Evolutionary conservation across 2,113 vertebrate genomes (phyloP).

Genomic region (Scytalopus superciliaris): DNA sequence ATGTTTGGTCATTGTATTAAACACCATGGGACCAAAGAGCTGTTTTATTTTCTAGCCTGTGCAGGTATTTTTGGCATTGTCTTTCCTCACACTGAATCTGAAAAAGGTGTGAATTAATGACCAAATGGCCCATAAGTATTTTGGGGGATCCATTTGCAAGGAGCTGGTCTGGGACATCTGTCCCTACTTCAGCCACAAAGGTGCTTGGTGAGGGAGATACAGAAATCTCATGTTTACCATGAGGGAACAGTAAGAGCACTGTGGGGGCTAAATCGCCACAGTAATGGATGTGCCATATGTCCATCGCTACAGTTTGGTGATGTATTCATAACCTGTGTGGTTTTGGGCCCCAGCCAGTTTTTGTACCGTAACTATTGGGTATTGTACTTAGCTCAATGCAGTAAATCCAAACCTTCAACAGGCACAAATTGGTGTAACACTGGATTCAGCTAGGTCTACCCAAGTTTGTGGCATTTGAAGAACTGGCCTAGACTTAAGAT

Average conservation of each 20-base stretch:
- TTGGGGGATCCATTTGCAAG: not conserved
- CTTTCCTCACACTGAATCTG: not conserved
- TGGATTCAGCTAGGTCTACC: not conserved
- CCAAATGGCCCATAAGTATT: not conserved
- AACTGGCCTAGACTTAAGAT: not conserved
- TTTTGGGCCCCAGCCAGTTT: not conserved
- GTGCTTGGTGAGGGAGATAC: not conserved
- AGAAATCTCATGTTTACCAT: not conserved
- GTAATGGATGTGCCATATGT: not conserved
- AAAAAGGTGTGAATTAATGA: not conserved
- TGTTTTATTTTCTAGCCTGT: not conserved
- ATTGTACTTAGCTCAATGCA: not conserved
- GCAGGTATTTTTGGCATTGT: not conserved
- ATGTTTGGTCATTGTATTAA: not conserved
- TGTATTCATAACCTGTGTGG: not conserved
- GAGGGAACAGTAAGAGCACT: not conserved
- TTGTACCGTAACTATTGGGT: not conserved
- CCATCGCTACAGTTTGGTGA: not conserved
- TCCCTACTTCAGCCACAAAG: not conserved
- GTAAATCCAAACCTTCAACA: not conserved
- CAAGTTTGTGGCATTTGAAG: not conserved
- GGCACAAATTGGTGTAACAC: not conserved
- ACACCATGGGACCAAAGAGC: not conserved
- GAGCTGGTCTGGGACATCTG: not conserved
- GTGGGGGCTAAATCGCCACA: not conserved